Conservation (phyloP, 2,113 vertebrate species). For the Perca schrenkii region DNA sequence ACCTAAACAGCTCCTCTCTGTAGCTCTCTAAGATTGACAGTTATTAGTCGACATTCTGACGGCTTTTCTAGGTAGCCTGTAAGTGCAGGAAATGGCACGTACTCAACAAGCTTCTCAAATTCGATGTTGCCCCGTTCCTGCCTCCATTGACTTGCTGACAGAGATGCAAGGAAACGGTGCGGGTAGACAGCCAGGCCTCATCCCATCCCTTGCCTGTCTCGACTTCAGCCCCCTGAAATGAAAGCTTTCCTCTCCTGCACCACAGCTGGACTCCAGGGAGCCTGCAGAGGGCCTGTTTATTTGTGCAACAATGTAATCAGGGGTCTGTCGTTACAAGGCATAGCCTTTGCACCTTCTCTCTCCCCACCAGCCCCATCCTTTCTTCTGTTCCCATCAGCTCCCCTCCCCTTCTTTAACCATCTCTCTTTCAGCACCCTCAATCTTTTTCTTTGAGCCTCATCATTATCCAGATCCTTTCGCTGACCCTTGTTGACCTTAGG, state of each 20-base stretch:
- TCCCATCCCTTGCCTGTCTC: slow-evolving; percentile 54
- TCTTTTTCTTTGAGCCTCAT: slow-evolving; percentile 71
- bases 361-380: slow-evolving; percentile 47
- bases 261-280: slow-evolving; percentile 75
- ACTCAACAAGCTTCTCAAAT: slow-evolving; percentile 60
- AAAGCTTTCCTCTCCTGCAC: slow-evolving; percentile 76
- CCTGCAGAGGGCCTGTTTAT: slow-evolving; percentile 79
- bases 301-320: slow-evolving; percentile 81
- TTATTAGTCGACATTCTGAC: slow-evolving; percentile 56
- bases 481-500: slow-evolving; percentile 75
- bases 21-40: slow-evolving; percentile 49
- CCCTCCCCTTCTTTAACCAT: slow-evolving; percentile 58
- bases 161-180: slow-evolving; percentile 56
- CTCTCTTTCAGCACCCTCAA: slow-evolving; percentile 67
- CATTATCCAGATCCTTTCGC: slow-evolving; percentile 77
- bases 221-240: slow-evolving; percentile 71
- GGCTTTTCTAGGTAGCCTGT: slow-evolving; percentile 13
- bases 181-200: slow-evolving; percentile 58
- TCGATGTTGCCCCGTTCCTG: slow-evolving; percentile 25
- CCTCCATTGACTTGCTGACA: slow-evolving; percentile 63
- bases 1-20: slow-evolving; percentile 2
- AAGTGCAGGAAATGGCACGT: slow-evolving; percentile 61
- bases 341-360: slow-evolving; percentile 76
- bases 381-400: slow-evolving; percentile 58
- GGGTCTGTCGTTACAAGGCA: slow-evolving; percentile 65